Evolutionary conservation across 2,797 vertebrate species (phyloP).

Genomic region (Propithecus deckenii): DNA sequence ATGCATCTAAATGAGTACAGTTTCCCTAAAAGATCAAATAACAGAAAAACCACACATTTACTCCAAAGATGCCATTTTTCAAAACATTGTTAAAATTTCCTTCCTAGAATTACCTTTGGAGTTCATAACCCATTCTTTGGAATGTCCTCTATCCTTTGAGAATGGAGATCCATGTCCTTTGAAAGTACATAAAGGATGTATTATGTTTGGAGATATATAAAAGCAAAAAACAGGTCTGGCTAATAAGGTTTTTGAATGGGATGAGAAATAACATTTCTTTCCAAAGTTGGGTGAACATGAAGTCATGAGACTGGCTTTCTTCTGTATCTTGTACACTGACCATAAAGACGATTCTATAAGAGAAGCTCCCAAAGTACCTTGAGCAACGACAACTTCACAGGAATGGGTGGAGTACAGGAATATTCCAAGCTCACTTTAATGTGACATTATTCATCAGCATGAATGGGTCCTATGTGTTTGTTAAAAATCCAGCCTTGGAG

Average conservation of each 20-base stretch:
- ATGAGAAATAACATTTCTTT: background rate
- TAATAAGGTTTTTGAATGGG: background rate
- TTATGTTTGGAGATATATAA: background rate
- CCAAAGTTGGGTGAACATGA: background rate
- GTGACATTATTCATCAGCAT: background rate
- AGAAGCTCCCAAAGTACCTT: background rate
- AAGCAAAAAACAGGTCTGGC: background rate
- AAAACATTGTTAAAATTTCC: background rate
- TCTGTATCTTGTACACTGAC: background rate
- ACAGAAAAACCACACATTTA: background rate
- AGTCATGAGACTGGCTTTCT: background rate
- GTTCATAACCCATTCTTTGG: background rate
- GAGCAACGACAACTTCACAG: background rate
- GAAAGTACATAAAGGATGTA: background rate
- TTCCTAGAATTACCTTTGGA: background rate
- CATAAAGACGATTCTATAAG: background rate
- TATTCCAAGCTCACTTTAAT: background rate
- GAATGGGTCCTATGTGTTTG: background rate
- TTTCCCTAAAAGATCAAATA: background rate
- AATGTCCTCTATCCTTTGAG: background rate
- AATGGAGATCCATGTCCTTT: background rate
- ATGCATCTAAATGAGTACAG: background rate
- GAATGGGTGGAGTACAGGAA: background rate
- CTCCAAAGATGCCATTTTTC: background rate
- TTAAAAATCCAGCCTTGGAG: background rate